Conservation (phyloP, 1,140 invertebrate species). For the Zaprionus capensis region DNA sequence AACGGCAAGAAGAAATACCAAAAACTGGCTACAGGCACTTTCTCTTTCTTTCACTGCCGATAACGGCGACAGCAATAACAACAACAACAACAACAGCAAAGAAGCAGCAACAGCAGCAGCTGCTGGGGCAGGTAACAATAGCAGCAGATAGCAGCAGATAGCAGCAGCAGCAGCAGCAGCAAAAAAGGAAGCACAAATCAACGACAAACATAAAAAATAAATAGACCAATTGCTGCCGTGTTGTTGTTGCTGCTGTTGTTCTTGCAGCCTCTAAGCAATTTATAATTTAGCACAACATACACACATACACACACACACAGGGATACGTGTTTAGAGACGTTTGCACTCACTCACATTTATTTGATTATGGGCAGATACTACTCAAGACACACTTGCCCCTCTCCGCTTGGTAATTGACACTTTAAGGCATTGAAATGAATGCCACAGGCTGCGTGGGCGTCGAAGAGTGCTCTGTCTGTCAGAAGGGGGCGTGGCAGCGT, state of each 20-base stretch:
- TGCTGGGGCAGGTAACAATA: slow-evolving; percentile 29
- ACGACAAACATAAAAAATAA: slow-evolving; percentile 63
- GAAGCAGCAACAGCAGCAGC: slow-evolving; percentile 3
- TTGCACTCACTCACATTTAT: slow-evolving; percentile 18
- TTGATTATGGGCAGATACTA: slow-evolving; percentile 41
- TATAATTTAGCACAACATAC: slow-evolving; percentile 63
- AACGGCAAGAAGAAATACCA: slow-evolving; percentile 43
- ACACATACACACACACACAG: slow-evolving; percentile 2
- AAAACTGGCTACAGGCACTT: slow-evolving; percentile 79
- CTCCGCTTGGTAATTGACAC: slow-evolving; percentile 72
- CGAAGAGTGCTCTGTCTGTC: neutral
- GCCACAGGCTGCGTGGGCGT: slow-evolving; percentile 33
- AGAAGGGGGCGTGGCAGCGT: slow-evolving; percentile 48
- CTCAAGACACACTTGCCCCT: neutral
- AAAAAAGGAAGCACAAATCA: slow-evolving; percentile 74
- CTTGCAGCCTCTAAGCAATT: slow-evolving; percentile 63
- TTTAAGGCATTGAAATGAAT: slow-evolving; percentile 67
- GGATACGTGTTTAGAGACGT: slow-evolving; percentile 1
- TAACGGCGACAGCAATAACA: slow-evolving; percentile 54
- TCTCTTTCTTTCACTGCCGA: slow-evolving; percentile 82
- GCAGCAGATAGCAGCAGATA: slow-evolving; percentile 16
- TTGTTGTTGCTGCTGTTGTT: slow-evolving; percentile 40
- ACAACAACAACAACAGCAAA: slow-evolving; percentile 38
- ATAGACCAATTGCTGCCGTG: slow-evolving; percentile 70
- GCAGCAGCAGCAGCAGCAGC: slow-evolving; percentile 21